Evolutionary conservation across 2,113 vertebrate species (phyloP).

Genomic region (Pholis gunnellus): DNA sequence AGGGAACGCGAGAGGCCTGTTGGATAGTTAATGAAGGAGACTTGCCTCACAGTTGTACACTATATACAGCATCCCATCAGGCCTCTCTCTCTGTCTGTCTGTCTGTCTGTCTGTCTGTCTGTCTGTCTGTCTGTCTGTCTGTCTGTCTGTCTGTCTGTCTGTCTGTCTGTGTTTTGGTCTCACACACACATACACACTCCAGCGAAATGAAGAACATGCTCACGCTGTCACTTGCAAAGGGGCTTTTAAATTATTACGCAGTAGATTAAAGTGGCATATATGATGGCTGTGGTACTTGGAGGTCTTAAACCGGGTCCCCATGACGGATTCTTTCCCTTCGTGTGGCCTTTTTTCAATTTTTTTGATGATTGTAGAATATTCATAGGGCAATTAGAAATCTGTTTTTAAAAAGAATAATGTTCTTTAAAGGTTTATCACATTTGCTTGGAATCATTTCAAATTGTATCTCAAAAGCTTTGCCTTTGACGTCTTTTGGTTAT

Average conservation of each 20-base stretch:
- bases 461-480: not conserved
- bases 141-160: too few species aligned
- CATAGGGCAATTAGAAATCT: constrained; percentile 19
- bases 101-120: not conserved
- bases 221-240: constrained; percentile 5
- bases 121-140: too few species aligned
- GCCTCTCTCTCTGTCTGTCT: constrained; percentile 3
- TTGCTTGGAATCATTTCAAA: not conserved
- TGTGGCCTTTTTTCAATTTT: not conserved
- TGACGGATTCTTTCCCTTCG: constrained; percentile 25
- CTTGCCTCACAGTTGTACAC: constrained; percentile 39
- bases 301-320: constrained; percentile 10
- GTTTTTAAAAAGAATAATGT: not conserved
- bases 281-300: constrained; percentile 28
- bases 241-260: constrained; percentile 62
- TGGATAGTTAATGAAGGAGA: constrained; percentile 64
- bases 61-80: constrained; percentile 51
- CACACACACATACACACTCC: not conserved
- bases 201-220: constrained; percentile 27
- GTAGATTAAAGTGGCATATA: constrained; percentile 42
- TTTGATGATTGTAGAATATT: constrained; percentile 32
- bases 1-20: not conserved
- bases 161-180: constrained; percentile 15
- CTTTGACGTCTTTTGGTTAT: not conserved
- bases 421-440: constrained; percentile 3